Conservation (phyloP, 2,113 vertebrate genomes). For the Thalassoma bifasciatum region DNA sequence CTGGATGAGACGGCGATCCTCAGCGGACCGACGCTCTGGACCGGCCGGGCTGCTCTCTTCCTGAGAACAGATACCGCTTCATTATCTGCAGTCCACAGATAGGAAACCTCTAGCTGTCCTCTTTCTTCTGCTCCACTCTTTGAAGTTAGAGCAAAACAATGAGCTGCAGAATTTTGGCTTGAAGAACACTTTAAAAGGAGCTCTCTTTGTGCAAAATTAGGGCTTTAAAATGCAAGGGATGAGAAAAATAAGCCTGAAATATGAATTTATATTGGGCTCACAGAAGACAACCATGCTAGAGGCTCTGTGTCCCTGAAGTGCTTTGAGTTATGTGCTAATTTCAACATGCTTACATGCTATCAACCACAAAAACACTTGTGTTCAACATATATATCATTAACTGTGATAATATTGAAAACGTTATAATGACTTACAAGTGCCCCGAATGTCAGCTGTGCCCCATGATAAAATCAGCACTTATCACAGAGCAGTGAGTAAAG, state of each 20-base stretch:
- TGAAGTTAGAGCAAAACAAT: slow-evolving; percentile 61
- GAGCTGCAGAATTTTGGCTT: slow-evolving; percentile 40
- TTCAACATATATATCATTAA: too few species aligned
- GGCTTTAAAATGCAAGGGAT: slow-evolving; percentile 45
- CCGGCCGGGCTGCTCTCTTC: slow-evolving; percentile 49
- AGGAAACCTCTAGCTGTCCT: slow-evolving; percentile 48
- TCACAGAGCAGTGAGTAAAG: too few species aligned
- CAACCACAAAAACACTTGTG: not conserved
- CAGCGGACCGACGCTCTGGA: slow-evolving; percentile 37
- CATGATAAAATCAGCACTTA: too few species aligned
- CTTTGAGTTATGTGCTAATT: not conserved
- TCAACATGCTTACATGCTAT: slow-evolving; percentile 3
- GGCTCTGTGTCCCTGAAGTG: not conserved
- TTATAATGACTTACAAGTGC: too few species aligned
- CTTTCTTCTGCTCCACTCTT: slow-evolving; percentile 59
- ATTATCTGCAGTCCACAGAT: slow-evolving; percentile 74
- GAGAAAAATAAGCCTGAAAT: not conserved
- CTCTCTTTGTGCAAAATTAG: slow-evolving; percentile 30
- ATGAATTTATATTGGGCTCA: not conserved
- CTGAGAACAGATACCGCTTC: slow-evolving; percentile 67
- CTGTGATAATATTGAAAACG: too few species aligned
- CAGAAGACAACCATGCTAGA: not conserved
- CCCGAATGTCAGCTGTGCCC: too few species aligned
- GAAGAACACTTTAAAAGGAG: slow-evolving; percentile 31
- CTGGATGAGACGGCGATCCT: slow-evolving; percentile 54